Percentiles rank a stretch among this genome's conserved stretches.
Evolutionary conservation across 2,888 invertebrate genomes (phyloP).

Genomic region (Escarpia spicata): DNA sequence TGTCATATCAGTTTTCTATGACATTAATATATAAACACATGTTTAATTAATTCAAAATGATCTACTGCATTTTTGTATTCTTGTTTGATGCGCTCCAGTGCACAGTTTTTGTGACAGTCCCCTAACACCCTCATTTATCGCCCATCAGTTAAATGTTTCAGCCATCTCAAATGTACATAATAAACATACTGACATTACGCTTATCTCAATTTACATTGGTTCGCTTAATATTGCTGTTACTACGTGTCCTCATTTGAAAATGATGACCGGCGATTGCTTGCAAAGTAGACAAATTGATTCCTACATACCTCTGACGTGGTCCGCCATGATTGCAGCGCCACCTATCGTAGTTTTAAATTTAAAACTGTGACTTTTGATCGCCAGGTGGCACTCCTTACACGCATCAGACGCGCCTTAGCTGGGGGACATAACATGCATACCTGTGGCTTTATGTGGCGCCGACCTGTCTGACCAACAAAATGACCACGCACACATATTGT

Average conservation of each 20-base stretch:
- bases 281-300: neutral
- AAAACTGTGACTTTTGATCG: neutral
- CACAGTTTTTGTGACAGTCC: neutral
- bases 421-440: neutral
- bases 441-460: neutral
- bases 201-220: neutral
- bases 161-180: neutral
- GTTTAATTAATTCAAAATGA: no score
- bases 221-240: neutral
- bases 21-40: no score
- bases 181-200: neutral
- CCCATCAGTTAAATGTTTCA: neutral
- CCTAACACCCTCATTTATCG: neutral
- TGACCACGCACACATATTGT: conserved; percentile 6
- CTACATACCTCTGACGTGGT: neutral
- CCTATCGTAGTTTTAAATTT: neutral
- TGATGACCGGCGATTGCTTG: neutral
- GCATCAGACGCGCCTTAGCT: neutral
- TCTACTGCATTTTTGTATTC: neutral
- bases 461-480: neutral
- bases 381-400: neutral
- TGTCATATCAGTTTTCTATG: no score
- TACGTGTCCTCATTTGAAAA: neutral
- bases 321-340: conserved; percentile 4
- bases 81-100: neutral